These are phyloP conservation scores for Drepana arcuata DNA, from an alignment of 1,140 invertebrate genomes.

Conservation along the genomic window DNA sequence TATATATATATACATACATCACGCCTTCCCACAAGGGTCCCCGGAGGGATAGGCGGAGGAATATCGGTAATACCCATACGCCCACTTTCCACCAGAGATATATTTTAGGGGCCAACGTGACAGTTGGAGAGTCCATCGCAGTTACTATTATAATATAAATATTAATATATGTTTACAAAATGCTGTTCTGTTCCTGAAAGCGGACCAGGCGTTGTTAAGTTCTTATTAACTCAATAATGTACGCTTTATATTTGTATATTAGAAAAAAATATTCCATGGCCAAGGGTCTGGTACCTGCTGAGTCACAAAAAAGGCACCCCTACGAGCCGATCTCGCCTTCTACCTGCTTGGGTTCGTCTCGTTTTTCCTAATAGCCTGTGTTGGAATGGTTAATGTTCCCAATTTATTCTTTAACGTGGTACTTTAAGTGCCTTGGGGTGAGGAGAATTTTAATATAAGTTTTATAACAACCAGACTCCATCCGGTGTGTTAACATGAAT, in stretches of 20 bases:
- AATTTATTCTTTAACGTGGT: constrained; percentile 52
- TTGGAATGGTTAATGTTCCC: constrained; percentile 56
- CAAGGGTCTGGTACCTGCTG: constrained; percentile 51
- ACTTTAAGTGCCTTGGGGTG: constrained; percentile 37
- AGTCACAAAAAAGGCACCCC: constrained; percentile 47
- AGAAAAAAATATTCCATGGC: constrained; percentile 41
- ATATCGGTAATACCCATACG: too few relatives aligned
- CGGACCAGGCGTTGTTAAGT: too few relatives aligned
- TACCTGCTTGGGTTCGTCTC: constrained; percentile 52
- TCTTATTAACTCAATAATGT: too few relatives aligned
- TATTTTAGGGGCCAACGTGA: too few relatives aligned
- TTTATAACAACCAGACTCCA: constrained; percentile 24
- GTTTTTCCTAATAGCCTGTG: constrained; percentile 41
- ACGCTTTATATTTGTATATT: constrained; percentile 20
- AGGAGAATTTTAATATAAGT: constrained; percentile 49
- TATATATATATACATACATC: too few relatives aligned
- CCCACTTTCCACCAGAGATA: too few relatives aligned
- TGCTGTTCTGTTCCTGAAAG: too few relatives aligned
- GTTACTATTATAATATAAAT: too few relatives aligned
- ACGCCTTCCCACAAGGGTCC: too few relatives aligned
- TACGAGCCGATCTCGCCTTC: constrained; percentile 31
- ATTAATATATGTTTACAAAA: too few relatives aligned
- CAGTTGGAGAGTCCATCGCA: too few relatives aligned
- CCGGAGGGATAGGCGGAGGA: too few relatives aligned
- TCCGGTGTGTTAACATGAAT: constrained; percentile 34